Conservation (phyloP, 2,888 invertebrate genomes). For the Conchocele bisecta region DNA sequence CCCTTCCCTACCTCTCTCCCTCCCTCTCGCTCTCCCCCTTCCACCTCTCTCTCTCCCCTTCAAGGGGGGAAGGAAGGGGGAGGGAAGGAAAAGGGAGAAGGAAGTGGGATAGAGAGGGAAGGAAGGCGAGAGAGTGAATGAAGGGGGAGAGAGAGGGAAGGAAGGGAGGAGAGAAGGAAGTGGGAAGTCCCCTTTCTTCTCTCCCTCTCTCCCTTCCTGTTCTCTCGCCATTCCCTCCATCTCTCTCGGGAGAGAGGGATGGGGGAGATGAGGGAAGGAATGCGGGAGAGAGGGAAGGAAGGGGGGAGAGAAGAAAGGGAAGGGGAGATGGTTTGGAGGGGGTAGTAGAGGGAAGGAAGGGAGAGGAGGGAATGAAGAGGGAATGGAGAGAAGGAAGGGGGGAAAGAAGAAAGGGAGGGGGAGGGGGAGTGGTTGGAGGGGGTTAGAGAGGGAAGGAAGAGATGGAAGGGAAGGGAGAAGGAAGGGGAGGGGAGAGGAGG, state of each 20-base stretch:
- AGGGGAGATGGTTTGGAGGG: background rate
- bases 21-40: background rate
- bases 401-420: background rate
- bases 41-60: background rate
- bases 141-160: background rate
- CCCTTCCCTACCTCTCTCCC: slow-evolving; percentile 21
- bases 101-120: background rate
- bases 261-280: background rate
- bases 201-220: slow-evolving; percentile 15
- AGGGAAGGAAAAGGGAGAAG: background rate
- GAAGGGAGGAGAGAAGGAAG: background rate
- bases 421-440: too few relatives aligned
- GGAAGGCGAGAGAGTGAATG: background rate
- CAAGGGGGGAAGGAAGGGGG: background rate
- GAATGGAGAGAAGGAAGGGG: background rate
- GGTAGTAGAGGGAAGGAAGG: background rate
- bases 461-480: background rate
- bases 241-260: slow-evolving; percentile 4
- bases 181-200: slow-evolving; percentile 1
- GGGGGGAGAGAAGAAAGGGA: background rate
- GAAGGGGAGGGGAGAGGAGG: background rate
- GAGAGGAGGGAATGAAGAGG: background rate
- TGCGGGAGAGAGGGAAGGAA: background rate
- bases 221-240: slow-evolving; percentile 3
- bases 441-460: background rate